These are phyloP conservation scores for Caenorhabditis wallacei DNA, from an alignment of 2,888 invertebrate genomes.

Conservation along the genomic window DNA sequence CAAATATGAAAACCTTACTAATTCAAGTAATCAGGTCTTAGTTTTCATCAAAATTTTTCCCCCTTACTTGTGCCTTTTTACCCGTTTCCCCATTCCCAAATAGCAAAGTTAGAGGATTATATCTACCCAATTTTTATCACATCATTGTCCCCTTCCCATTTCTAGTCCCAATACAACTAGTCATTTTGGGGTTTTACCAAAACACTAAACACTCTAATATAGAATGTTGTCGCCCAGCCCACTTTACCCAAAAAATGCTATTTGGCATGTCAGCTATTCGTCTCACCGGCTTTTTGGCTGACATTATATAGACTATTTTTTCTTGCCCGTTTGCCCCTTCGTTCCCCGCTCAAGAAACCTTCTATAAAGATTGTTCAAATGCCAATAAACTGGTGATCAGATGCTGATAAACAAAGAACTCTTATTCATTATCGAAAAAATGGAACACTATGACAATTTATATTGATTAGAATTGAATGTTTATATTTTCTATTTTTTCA, in stretches of 20 bases:
- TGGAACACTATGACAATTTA: too few relatives aligned
- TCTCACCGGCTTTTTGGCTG: conserved; percentile 21
- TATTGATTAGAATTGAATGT: neutral
- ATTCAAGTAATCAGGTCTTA: conserved; percentile 59
- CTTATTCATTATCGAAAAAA: too few relatives aligned
- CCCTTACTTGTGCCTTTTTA: conserved; percentile 57
- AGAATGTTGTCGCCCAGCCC: conserved; percentile 52
- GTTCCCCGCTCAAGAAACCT: conserved; percentile 14
- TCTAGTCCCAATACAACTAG: conserved; percentile 33
- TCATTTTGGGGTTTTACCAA: conserved; percentile 35
- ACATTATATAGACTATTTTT: conserved; percentile 64
- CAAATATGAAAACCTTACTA: conserved; percentile 27
- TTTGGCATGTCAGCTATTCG: conserved; percentile 50
- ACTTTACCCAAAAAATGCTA: conserved; percentile 38
- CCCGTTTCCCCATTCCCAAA: conserved; percentile 32
- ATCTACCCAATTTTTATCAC: conserved; percentile 26
- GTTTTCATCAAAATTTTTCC: conserved; percentile 41
- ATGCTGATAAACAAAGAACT: neutral
- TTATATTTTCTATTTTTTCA: conserved; percentile 7
- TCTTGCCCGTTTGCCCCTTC: conserved; percentile 22
- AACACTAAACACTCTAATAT: conserved; percentile 60
- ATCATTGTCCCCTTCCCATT: neutral
- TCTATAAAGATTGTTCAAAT: conserved; percentile 56
- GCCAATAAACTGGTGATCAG: conserved; percentile 46
- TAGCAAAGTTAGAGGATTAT: conserved; percentile 49